Base-by-base conservation (phyloP, 2,797 vertebrate species). In the Epinephelus coioides region DNA sequence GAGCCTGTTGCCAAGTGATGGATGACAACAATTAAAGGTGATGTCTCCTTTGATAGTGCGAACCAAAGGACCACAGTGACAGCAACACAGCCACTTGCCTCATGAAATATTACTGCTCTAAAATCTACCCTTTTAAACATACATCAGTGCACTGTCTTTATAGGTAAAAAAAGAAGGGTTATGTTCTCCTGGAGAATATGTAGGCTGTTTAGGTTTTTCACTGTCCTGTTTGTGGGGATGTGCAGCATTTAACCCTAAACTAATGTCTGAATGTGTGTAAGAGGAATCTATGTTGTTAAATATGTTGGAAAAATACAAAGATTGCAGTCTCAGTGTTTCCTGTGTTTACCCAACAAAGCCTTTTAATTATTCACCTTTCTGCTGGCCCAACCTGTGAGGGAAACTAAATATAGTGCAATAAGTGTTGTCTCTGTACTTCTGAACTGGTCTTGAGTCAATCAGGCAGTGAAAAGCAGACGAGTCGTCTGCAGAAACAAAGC, bases 1-100 rank as follows among this genome's bases (percentile, higher is more conserved):
- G 86, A 72, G 86, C 85, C 76, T 79, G 81, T 86, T 90, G 81
- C 73, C 53, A 70, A 84, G 82, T 93, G 91, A 94, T 90, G 79
- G 88, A 93, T 93, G 92, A 88, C 71, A 88, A 91, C 89, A 93
- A 92, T 91, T 91, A 93, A 91, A 93, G 93, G 84, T 89, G 91
- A 92, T 86, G 86, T 91, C 88, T 90, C 83, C 84, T 90, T 92
- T 91, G 89, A 92, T 88, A 82, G 77, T 70, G 76, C 23, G 79
- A 91, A 88, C 84, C 82, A 77, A 88, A 88, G 74, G 83, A 84
- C 73, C 88, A 88, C 82, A 55, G 89, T 82, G 82, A 88, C 85
- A 70, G 82, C 82, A 76, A 65, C 76, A 74, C 34, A 86, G 87
- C 73, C 86, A 71, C 84, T 90, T 69, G 76, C 70, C 78, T 93